Conservation (phyloP, 1,140 invertebrate species). For the Ostrea edulis region DNA sequence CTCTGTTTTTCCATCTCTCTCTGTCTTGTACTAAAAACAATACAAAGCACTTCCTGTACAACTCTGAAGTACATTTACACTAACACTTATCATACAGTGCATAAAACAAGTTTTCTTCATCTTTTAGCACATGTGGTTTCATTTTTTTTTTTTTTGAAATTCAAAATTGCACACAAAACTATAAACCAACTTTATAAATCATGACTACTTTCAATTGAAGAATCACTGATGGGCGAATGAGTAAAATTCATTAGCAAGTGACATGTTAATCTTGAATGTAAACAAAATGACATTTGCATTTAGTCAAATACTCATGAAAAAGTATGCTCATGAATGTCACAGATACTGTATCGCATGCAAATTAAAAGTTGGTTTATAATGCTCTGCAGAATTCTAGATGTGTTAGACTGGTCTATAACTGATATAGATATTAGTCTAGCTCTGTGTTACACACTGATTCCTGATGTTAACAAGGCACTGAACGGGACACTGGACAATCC, state of each 20-base stretch:
- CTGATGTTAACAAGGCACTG: background rate
- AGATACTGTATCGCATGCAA: no score
- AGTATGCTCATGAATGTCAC: no score
- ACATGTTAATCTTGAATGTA: no score
- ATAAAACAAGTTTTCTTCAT: background rate
- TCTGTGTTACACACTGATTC: background rate
- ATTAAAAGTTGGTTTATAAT: background rate
- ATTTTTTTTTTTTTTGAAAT: background rate
- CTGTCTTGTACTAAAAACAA: conserved; percentile 70
- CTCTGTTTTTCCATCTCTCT: conserved; percentile 69
- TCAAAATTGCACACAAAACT: background rate
- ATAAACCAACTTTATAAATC: no score
- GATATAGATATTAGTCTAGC: background rate
- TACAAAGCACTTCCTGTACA: conserved; percentile 34
- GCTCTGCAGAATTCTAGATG: background rate
- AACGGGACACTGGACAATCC: background rate
- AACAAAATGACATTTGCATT: no score
- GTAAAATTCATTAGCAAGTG: no score
- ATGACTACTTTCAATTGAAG: no score
- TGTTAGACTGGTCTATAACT: background rate
- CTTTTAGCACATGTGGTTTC: background rate
- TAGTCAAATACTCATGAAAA: no score
- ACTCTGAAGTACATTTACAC: background rate
- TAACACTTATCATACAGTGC: no score
- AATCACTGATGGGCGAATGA: no score